Evolutionary conservation across 2,888 invertebrate species (phyloP).

Genomic region (Timema podura): DNA sequence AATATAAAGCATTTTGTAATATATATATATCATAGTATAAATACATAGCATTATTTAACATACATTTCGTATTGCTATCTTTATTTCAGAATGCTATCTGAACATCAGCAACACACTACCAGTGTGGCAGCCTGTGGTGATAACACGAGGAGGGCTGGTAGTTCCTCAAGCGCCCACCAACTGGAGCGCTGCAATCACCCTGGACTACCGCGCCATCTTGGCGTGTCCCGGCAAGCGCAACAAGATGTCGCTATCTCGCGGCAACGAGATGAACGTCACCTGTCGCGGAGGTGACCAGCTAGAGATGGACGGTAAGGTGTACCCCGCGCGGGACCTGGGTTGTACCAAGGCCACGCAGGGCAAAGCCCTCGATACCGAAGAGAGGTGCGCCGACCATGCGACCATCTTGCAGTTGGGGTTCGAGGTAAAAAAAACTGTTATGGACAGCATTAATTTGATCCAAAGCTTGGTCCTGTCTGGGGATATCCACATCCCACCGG

Average conservation of each 20-base stretch:
- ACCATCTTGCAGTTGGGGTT: too few species aligned
- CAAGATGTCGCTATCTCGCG: not conserved
- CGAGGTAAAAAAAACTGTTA: too few species aligned
- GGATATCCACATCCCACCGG: too few species aligned
- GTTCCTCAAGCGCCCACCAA: not conserved
- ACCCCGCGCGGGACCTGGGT: not conserved
- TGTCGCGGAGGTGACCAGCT: not conserved
- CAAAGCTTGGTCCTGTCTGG: too few species aligned
- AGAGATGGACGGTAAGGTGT: not conserved
- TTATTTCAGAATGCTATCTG: not conserved
- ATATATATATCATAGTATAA: too few species aligned
- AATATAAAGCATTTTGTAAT: too few species aligned
- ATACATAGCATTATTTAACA: too few species aligned
- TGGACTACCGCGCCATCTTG: not conserved
- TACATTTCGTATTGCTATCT: too few species aligned
- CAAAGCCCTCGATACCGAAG: too few species aligned
- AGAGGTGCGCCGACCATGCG: too few species aligned
- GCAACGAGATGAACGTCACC: not conserved
- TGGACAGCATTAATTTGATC: too few species aligned
- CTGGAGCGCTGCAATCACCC: not conserved
- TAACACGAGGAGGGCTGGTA: not conserved
- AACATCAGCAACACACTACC: not conserved
- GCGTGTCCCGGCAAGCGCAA: slow-evolving; percentile 7
- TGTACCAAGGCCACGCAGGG: not conserved
- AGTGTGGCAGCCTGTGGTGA: not conserved